A percentile compares a stretch with the other conserved stretches of the same genome.
Evolutionary conservation across 2,888 invertebrate genomes (phyloP).

Genomic region (Athalia rosae): DNA sequence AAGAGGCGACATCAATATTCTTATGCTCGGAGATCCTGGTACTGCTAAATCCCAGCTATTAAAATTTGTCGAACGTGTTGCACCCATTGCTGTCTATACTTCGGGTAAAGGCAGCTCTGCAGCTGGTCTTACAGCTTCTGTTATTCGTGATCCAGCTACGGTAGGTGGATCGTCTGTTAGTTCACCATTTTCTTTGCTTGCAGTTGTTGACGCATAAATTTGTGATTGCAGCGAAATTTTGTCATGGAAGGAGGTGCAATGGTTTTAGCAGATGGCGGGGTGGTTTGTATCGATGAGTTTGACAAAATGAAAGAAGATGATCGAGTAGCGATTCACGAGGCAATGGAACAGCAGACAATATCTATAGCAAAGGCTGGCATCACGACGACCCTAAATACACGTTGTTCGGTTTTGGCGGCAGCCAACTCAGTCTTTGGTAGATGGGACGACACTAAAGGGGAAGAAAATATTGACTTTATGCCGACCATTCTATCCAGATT

Average conservation of each 20-base stretch:
- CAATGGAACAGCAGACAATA: slow-evolving; percentile 99
- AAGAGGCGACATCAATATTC: slow-evolving; percentile 96
- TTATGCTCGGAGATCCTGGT: slow-evolving; percentile 97
- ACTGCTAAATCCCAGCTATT: slow-evolving; percentile 99
- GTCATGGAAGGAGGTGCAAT: slow-evolving; percentile 99
- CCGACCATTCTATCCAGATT: slow-evolving; percentile 99
- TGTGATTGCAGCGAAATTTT: slow-evolving; percentile 85
- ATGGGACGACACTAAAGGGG: slow-evolving; percentile 99
- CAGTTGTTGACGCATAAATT: slow-evolving; percentile 38
- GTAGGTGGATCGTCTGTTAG: slow-evolving; percentile 76
- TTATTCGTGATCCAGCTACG: slow-evolving; percentile 93
- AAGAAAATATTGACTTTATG: slow-evolving; percentile 99
- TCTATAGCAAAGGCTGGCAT: slow-evolving; percentile 99
- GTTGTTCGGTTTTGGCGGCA: slow-evolving; percentile 99
- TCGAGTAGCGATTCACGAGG: slow-evolving; percentile 99
- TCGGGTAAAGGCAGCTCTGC: slow-evolving; percentile 99
- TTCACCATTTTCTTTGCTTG: not conserved
- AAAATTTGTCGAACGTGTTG: slow-evolving; percentile 96
- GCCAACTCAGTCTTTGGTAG: slow-evolving; percentile 99
- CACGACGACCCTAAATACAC: slow-evolving; percentile 97
- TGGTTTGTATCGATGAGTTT: slow-evolving; percentile 99
- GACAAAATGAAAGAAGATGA: slow-evolving; percentile 99
- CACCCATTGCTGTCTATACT: slow-evolving; percentile 97
- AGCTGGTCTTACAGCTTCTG: slow-evolving; percentile 98
- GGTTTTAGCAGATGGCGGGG: slow-evolving; percentile 99